Conservation (phyloP, 2,888 invertebrate species). For the Belgica antarctica region DNA sequence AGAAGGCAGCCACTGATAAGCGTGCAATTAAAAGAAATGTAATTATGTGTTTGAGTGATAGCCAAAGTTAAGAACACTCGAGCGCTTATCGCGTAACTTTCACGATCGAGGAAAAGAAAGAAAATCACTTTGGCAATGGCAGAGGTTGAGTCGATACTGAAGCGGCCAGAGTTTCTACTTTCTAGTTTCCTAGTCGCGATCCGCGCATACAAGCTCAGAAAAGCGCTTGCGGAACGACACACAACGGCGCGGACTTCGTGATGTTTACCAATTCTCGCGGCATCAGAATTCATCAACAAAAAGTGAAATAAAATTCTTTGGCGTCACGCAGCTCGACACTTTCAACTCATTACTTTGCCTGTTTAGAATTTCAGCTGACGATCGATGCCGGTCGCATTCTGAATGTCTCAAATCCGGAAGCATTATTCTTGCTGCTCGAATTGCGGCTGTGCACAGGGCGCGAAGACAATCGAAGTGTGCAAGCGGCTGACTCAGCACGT, state of each 20-base stretch:
- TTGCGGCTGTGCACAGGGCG: neutral
- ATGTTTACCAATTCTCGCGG: slow-evolving; percentile 21
- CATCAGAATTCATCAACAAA: slow-evolving; percentile 21
- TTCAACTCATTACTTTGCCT: neutral
- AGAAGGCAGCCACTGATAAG: neutral
- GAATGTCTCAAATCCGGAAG: slow-evolving; percentile 5
- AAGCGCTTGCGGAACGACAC: neutral
- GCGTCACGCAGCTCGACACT: slow-evolving; percentile 3
- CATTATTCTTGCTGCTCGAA: too few relatives aligned
- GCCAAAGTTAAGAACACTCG: neutral
- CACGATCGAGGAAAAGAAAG: slow-evolving; percentile 15
- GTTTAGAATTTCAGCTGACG: slow-evolving; percentile 17
- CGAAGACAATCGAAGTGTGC: neutral
- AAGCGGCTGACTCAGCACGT: neutral
- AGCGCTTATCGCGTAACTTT: neutral
- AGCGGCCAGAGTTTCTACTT: neutral
- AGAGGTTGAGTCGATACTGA: neutral
- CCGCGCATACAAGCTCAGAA: neutral
- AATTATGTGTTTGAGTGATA: neutral
- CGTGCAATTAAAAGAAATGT: slow-evolving; percentile 10
- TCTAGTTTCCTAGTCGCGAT: neutral
- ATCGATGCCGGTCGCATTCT: too few relatives aligned
- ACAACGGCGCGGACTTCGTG: slow-evolving; percentile 17
- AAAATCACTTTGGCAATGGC: neutral
- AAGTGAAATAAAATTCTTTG: slow-evolving; percentile 23